Base-by-base conservation (phyloP, 2,797 vertebrate species). In the Manis pentadactyla region DNA sequence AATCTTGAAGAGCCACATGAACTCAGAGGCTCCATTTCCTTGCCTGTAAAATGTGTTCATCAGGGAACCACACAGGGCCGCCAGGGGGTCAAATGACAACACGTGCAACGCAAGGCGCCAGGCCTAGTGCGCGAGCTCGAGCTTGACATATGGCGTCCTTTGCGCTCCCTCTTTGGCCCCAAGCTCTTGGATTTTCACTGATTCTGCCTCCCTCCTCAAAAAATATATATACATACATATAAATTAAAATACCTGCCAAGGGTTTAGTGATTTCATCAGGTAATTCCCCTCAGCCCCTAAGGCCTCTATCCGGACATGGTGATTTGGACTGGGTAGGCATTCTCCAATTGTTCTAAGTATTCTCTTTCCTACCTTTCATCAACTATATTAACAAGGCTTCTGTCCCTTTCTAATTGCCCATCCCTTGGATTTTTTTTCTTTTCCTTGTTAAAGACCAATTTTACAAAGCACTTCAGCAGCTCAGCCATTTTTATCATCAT, bases 381-480 rank as follows among this genome's bases (percentile, higher is more conserved):
- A 98, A 96, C 97, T 96, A 71, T 93, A 97, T 94, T 98, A 98
- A 98, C 98, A 98, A 98, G 98, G 94, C 96, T 51, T 6, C 98
- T 98, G 97, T 98, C 95, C 93, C 97, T 97, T 97, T 97, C 97
- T 98, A 98, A 98, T 98, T 98, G 98, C 97, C 97, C 96, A 94
- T 97, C 98, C 96, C 97, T 96, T 39, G 23, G 61, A 89, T 82
- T 93, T 92, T 87, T 90, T 85, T 97, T 94, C 96, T 97, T 98
- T 98, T 98, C 98, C 97, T 98, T 98, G 88, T 97, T 97, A 98
- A 98, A 98, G 98, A 97, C 97, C 98, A 97, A 97, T 98, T 98
- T 98, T 98, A 97, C 98, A 98, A 97, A 98, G 96, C 92, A 97
- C 97, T 98, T 98, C 95, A 97, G 97, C 79, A 69, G 97, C 98